phyloP scores from a whole-genome alignment of 2,113 vertebrate genomes.

The Callorhinus ursinus region DNA sequence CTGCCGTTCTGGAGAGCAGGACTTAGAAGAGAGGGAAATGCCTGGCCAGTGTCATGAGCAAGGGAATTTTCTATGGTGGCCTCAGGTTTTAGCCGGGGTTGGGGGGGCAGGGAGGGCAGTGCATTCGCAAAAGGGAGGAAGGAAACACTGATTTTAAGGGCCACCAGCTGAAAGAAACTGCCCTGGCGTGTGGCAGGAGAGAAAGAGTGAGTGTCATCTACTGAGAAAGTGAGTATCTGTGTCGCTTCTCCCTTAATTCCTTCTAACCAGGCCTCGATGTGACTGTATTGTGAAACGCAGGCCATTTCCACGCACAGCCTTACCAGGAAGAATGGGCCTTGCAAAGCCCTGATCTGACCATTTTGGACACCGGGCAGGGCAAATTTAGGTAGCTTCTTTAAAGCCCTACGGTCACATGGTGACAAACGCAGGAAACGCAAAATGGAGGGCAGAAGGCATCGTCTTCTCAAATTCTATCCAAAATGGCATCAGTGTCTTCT shows the following conservation, averaged over 20 bases:
- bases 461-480: slow-evolving; percentile 42
- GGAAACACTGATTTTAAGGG: slow-evolving; percentile 37
- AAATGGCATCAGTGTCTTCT: not conserved
- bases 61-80: not conserved
- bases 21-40: slow-evolving; percentile 38
- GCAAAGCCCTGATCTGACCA: not conserved
- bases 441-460: not conserved
- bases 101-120: not conserved
- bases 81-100: not conserved
- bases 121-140: not conserved
- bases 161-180: not conserved
- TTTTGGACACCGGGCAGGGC: not conserved
- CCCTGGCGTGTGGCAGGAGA: not conserved
- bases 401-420: slow-evolving; percentile 19
- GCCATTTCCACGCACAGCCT: not conserved
- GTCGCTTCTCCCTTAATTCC: not conserved
- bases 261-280: not conserved
- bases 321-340: slow-evolving; percentile 7
- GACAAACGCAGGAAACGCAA: slow-evolving; percentile 11
- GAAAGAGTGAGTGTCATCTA: not conserved
- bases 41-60: not conserved
- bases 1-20: not conserved
- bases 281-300: not conserved
- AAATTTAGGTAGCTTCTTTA: not conserved
- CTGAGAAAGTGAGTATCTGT: not conserved